Conservation (phyloP, 2,113 vertebrate species). For the Podarcis raffonei region DNA sequence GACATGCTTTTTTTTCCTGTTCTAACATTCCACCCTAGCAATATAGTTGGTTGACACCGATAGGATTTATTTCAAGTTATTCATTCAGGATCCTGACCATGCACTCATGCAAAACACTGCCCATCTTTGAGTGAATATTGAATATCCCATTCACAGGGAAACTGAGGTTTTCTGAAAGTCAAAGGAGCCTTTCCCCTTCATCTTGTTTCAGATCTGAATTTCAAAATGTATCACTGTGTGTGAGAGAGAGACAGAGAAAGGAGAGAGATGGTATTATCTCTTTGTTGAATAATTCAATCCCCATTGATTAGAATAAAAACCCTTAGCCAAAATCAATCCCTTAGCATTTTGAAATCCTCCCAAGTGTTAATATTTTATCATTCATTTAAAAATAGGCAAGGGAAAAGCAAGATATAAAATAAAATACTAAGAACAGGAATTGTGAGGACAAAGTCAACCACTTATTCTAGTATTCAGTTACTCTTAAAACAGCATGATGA, state of each 20-base stretch:
- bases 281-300: conserved; percentile 12
- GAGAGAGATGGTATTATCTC: neutral
- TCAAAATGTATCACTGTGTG: neutral
- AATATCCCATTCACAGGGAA: neutral
- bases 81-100: neutral
- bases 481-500: neutral
- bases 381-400: conserved; percentile 9
- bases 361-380: conserved; percentile 32
- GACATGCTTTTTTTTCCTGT: neutral
- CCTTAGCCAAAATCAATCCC: conserved; percentile 16
- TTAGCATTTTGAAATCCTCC: conserved; percentile 5
- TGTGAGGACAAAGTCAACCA: neutral
- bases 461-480: neutral
- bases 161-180: neutral
- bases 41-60: neutral
- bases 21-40: neutral
- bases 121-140: no score
- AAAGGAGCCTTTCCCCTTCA: neutral
- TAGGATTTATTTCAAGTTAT: neutral
- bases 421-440: neutral
- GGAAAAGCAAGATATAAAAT: neutral
- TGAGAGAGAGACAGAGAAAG: neutral
- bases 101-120: neutral
- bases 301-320: conserved; percentile 13
- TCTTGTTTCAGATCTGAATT: neutral